phyloP scores from a whole-genome alignment of 2,888 invertebrate species.

The Nemapogon koenigi region DNA sequence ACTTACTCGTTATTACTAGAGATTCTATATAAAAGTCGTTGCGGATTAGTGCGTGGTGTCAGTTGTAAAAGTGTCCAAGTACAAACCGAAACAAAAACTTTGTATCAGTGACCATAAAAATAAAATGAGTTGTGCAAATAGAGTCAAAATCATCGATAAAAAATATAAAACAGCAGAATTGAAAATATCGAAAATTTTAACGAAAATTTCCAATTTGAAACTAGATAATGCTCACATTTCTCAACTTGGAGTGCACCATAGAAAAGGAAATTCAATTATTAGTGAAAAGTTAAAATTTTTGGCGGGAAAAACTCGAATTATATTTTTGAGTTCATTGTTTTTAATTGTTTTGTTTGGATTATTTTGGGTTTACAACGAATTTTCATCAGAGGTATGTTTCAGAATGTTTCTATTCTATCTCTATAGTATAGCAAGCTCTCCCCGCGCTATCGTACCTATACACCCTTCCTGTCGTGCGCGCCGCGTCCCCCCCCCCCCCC shows the following conservation, averaged over 20 bases:
- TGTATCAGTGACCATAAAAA: too few species aligned
- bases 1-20: too few species aligned
- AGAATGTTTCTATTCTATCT: not conserved
- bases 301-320: not conserved
- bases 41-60: too few species aligned
- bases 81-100: too few species aligned
- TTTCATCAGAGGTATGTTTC: conserved; percentile 21
- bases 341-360: not conserved
- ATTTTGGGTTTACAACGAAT: conserved; percentile 24
- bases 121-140: not conserved
- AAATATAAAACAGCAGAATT: conserved; percentile 40
- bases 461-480: too few species aligned
- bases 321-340: not conserved
- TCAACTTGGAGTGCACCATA: conserved; percentile 23
- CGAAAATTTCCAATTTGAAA: conserved; percentile 37
- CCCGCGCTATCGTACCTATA: too few species aligned
- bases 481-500: too few species aligned
- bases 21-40: too few species aligned
- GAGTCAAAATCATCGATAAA: conserved; percentile 35
- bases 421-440: too few species aligned
- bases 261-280: conserved; percentile 8
- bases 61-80: too few species aligned
- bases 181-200: conserved; percentile 38
- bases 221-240: conserved; percentile 30
- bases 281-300: not conserved